Evolutionary conservation across 2,797 vertebrate genomes (phyloP).

Genomic region (Acanthopagrus latus): DNA sequence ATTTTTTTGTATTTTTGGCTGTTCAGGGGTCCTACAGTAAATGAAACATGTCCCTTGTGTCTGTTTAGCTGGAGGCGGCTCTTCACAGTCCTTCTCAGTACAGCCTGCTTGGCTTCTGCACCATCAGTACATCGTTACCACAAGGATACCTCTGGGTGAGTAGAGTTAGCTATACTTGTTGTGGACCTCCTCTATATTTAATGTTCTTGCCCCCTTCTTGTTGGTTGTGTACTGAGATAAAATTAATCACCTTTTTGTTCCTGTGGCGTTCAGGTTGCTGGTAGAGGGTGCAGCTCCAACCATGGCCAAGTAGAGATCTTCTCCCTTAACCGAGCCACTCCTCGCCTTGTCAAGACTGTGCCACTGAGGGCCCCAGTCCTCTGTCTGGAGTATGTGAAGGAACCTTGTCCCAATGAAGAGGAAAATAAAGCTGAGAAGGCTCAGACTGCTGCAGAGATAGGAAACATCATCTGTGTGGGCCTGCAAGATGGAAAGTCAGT

Average conservation of each 20-base stretch:
- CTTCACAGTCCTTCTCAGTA: constrained; percentile 91
- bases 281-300: constrained; percentile 82
- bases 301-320: constrained; percentile 92
- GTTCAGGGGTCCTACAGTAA: not conserved
- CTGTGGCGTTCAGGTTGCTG: constrained; percentile 85
- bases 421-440: constrained; percentile 53
- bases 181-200: not conserved
- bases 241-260: not conserved
- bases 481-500: constrained; percentile 92
- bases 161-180: constrained; percentile 3
- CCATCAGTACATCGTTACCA: constrained; percentile 89
- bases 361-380: constrained; percentile 86
- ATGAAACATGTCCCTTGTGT: constrained; percentile 16
- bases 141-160: constrained; percentile 96
- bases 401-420: constrained; percentile 60
- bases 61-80: constrained; percentile 84
- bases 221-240: too few species aligned
- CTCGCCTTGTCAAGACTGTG: constrained; percentile 91
- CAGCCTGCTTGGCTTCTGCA: constrained; percentile 90
- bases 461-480: constrained; percentile 90
- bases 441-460: constrained; percentile 57
- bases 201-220: not conserved
- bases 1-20: not conserved
- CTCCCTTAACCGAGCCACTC: constrained; percentile 89
- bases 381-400: constrained; percentile 90